Conservation (phyloP, 2,888 invertebrate species). For the Schrankia costaestrigalis region DNA sequence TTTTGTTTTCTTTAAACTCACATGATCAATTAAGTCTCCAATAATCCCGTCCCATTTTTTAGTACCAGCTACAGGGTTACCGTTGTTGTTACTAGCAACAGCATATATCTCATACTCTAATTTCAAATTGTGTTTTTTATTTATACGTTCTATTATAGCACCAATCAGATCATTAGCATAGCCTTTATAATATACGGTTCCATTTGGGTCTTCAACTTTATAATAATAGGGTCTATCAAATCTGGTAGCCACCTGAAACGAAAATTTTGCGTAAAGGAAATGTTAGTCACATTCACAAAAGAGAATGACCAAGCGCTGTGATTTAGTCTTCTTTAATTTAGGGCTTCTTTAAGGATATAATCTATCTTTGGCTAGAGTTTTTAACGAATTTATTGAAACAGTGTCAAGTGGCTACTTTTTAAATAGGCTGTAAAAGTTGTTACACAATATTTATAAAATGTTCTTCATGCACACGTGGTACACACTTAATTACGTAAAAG, state of each 20-base stretch:
- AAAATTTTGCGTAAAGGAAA: not conserved
- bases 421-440: too few relatives aligned
- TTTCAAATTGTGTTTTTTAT: conserved; percentile 46
- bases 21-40: conserved; percentile 86
- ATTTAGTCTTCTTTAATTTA: too few relatives aligned
- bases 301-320: too few relatives aligned
- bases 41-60: conserved; percentile 90
- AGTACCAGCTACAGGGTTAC: conserved; percentile 82
- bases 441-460: too few relatives aligned
- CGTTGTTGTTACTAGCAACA: conserved; percentile 84
- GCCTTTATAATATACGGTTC: conserved; percentile 83
- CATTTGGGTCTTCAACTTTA: conserved; percentile 37
- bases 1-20: conserved; percentile 73
- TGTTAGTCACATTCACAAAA: not conserved
- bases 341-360: too few relatives aligned
- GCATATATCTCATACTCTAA: conserved; percentile 83
- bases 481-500: too few relatives aligned
- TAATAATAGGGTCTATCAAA: conserved; percentile 52
- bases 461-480: too few relatives aligned
- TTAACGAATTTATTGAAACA: too few relatives aligned
- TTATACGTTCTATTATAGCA: conserved; percentile 80
- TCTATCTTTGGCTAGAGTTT: too few relatives aligned
- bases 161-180: conserved; percentile 93
- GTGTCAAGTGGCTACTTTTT: too few relatives aligned
- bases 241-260: conserved; percentile 8